Conservation (phyloP, 2,797 vertebrate species). For the Pangasius macronema region DNA sequence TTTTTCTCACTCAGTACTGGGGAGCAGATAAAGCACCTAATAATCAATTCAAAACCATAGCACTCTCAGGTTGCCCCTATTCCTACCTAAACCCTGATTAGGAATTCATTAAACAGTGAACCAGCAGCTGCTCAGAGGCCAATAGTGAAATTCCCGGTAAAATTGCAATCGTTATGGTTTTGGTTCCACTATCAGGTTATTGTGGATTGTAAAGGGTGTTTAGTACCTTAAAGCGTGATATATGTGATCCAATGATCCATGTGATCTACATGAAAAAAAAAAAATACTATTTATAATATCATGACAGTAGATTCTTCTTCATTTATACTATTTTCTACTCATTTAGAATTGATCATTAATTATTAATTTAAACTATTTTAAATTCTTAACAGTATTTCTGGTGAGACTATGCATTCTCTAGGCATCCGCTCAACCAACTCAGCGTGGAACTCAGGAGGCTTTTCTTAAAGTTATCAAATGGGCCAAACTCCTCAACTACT, state of each 20-base stretch:
- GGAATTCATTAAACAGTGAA: conserved; percentile 60
- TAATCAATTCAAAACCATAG: conserved; percentile 60
- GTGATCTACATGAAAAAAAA: neutral
- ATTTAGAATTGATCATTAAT: neutral
- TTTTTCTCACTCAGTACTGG: conserved; percentile 49
- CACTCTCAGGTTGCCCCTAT: conserved; percentile 50
- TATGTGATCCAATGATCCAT: conserved; percentile 8
- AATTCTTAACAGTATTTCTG: neutral
- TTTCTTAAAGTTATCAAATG: neutral
- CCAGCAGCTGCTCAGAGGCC: conserved; percentile 41
- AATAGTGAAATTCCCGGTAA: conserved; percentile 45
- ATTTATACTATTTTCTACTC: neutral
- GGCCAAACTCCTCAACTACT: neutral
- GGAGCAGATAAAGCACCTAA: conserved; percentile 59
- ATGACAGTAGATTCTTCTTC: neutral
- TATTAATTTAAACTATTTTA: neutral
- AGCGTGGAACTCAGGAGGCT: neutral
- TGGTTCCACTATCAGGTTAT: conserved; percentile 36
- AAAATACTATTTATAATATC: neutral
- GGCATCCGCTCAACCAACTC: neutral
- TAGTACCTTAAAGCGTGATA: neutral
- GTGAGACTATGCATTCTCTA: neutral
- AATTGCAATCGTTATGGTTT: conserved; percentile 51
- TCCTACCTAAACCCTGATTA: conserved; percentile 55
- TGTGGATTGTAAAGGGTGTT: conserved; percentile 18